Base-by-base conservation (phyloP, 2,797 vertebrate genomes). In the Menidia menidia region DNA sequence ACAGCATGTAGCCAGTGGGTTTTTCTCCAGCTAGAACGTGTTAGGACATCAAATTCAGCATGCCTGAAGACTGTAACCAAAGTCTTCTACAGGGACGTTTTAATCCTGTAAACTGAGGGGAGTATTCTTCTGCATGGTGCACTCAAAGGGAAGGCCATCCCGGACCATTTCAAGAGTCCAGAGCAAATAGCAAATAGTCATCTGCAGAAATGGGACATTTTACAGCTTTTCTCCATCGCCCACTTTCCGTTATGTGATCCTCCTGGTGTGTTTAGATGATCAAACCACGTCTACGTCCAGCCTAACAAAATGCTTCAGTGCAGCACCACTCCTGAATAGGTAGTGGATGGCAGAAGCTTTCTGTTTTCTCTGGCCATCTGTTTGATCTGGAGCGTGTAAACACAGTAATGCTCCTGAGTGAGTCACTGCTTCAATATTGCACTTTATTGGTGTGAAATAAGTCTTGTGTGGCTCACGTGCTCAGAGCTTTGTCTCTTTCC, bases 371-470 rank as follows among this genome's bases (percentile, higher is more conserved):
- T 60, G 64, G 68, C 76, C 80, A 69, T 81, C 77, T 88, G 81
- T 80, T 86, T 77, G 43, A 66, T 59, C 73, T 18, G 10, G 75
- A 70, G 53, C 78, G 70, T 83, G 86, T 71, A 77, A 89, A 87
- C 80, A 67, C 73, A 68, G 69, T 56, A 68, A 68, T 75, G 39
- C 59, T 32, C 63, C 68, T 63, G 68, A 86, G 70, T 81, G 72
- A 84, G 77, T 84, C 82, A 75, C 51, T 78, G 83, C 81, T 62
- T 78, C 75, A 54, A 84, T 84, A 84, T 78, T 82, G 83, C 76
- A 39, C 35, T 9, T 9, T 39, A 9, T 6, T 3, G 35, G 35
- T 5, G 35, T 6, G 35, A 6, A 6, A 39, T 39, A 39, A 39
- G 35, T 39, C 35, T 39, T 5, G 35, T 39, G 25, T 25, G 2